Evolutionary conservation across 2,797 vertebrate species (phyloP), one percentile per base, ranked within the genome.

Genomic region (Octomys mimax): DNA sequence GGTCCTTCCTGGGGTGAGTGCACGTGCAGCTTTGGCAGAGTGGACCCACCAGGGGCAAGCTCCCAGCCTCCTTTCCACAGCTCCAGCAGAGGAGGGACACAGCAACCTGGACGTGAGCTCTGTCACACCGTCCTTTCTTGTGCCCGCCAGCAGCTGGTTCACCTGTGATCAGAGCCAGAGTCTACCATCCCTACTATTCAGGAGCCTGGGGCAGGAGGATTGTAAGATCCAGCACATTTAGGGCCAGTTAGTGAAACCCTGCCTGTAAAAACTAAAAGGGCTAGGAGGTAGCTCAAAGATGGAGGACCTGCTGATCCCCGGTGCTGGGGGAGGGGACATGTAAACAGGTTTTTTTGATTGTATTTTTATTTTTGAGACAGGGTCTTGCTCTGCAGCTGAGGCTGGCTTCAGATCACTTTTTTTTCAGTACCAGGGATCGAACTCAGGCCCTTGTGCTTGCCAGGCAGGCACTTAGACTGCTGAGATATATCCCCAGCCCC

Each of bases 61-160:
- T 71, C n/a, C 0, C 5, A 46, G 64, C 91, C 68, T 89, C 21
- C 14, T 89, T 95, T 95, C 92, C 64, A 64, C 82, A 54, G 75
- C 22, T 1, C 1, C n/a, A 36, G 21, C 11, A 31, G 11, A n/a
- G 33, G 33, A 18, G 66, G n/a, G 68, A 9, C n/a, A 8, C 66
- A 3, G 64, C 13, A 5, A 33, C 31, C 64, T 70, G 80, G 57
- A 70, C 59, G 28, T 2, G 33, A 85, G 62, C 68, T 33, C 79
- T 62, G 87, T 75, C 52, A 31, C 91, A 84, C 62, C 22, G 26
- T 26, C 61, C 61, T 11, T 10, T 12, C 18, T 14, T 3, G 80
- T 75, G 68, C 9, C 18, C 62, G 1, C 77, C 81, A 42, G 71
- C 39, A 91, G 81, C 31, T 19, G 78, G 52, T 81, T 78, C 24